A percentile compares a stretch with the other conserved stretches of the same genome.
Conservation (phyloP, 2,888 invertebrate species). For the Crepidodera aurea region DNA sequence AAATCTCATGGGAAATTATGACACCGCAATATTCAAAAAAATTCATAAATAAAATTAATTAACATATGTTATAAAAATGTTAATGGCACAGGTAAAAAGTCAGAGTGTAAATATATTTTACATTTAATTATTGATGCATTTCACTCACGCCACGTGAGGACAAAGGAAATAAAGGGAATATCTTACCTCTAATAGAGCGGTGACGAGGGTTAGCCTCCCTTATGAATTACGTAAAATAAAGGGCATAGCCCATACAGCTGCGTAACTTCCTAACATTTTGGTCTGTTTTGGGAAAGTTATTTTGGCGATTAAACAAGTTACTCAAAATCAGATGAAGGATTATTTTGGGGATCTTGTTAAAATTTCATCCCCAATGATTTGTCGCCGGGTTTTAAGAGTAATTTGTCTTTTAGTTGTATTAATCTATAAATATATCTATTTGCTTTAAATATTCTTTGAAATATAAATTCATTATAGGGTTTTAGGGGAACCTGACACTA, state of each 20-base stretch:
- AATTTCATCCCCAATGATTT: neutral
- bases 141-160: neutral
- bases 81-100: too few species aligned
- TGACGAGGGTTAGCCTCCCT: conserved; percentile 23
- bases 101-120: too few species aligned
- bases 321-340: conserved; percentile 14
- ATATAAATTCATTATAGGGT: too few species aligned
- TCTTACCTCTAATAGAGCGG: conserved; percentile 12
- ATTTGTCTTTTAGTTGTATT: too few species aligned
- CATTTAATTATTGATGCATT: neutral
- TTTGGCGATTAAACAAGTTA: conserved; percentile 8
- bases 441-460: too few species aligned
- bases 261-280: conserved; percentile 18
- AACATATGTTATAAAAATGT: too few species aligned
- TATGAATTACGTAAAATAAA: conserved; percentile 19
- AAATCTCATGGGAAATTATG: too few species aligned
- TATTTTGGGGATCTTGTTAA: neutral
- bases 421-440: too few species aligned
- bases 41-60: too few species aligned
- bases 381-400: neutral
- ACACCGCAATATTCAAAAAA: too few species aligned
- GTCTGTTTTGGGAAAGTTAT: conserved; percentile 11
- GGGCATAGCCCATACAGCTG: conserved; percentile 7
- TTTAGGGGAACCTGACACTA: too few species aligned
- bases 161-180: conserved; percentile 17